Conservation (phyloP, 1,140 invertebrate species). For the Ephestia elutella region DNA sequence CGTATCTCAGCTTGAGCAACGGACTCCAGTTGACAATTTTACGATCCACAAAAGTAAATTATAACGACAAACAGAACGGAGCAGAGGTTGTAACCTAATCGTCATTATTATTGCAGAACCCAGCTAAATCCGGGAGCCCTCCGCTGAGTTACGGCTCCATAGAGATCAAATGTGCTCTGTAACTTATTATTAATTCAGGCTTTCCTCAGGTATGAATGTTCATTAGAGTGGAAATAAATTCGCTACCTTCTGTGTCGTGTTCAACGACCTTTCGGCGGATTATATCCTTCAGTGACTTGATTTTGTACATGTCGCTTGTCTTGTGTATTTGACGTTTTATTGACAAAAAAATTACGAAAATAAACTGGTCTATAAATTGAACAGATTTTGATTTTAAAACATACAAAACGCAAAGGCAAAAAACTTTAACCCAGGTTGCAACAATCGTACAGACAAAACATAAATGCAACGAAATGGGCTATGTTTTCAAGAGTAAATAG, state of each 20-base stretch:
- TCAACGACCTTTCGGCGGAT: slow-evolving; percentile 37
- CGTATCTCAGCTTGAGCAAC: neutral
- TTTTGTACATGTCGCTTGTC: too few relatives aligned
- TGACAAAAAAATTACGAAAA: too few relatives aligned
- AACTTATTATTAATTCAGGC: slow-evolving; percentile 60
- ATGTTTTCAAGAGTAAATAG: too few relatives aligned
- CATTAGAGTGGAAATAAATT: slow-evolving; percentile 60
- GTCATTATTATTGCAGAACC: slow-evolving; percentile 51
- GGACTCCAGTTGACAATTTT: neutral
- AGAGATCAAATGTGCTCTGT: slow-evolving; percentile 46
- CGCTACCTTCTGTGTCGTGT: slow-evolving; percentile 34
- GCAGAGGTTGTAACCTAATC: slow-evolving; percentile 20
- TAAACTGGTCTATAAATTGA: too few relatives aligned
- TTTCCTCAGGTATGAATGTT: slow-evolving; percentile 65
- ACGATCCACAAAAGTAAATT: neutral
- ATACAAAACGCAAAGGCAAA: too few relatives aligned
- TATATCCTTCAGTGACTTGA: too few relatives aligned
- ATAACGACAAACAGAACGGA: slow-evolving; percentile 1
- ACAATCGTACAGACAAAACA: too few relatives aligned
- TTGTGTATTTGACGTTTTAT: too few relatives aligned
- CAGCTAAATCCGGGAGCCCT: slow-evolving; percentile 32
- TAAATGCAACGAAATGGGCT: too few relatives aligned
- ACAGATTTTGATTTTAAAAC: too few relatives aligned
- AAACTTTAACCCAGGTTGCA: too few relatives aligned
- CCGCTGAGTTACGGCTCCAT: slow-evolving; percentile 46